These are phyloP conservation scores for Oryzaephilus surinamensis DNA, from an alignment of 1,140 invertebrate species.

Conservation along the genomic window DNA sequence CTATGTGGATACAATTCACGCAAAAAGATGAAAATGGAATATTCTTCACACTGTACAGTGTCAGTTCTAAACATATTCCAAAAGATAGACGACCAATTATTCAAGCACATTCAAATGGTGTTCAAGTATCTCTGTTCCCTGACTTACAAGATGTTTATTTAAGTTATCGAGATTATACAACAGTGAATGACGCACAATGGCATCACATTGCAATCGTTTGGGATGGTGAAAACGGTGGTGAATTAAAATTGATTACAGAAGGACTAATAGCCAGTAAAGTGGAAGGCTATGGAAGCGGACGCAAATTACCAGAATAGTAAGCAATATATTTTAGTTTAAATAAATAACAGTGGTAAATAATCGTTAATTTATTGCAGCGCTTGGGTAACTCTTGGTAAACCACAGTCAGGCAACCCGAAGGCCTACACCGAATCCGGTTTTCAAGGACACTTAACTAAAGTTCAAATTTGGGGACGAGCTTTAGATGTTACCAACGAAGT, in stretches of 20 bases:
- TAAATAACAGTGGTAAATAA: slow-evolving; percentile 7
- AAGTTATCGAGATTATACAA: slow-evolving; percentile 82
- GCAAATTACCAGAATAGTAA: slow-evolving; percentile 68
- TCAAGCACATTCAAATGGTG: slow-evolving; percentile 81
- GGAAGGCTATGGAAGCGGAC: slow-evolving; percentile 72
- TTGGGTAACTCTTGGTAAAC: slow-evolving; percentile 87
- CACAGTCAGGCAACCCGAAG: slow-evolving; percentile 59
- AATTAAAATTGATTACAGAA: slow-evolving; percentile 81
- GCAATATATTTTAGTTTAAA: slow-evolving; percentile 17
- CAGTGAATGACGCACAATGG: slow-evolving; percentile 93
- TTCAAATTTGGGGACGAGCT: slow-evolving; percentile 87
- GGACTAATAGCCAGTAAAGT: slow-evolving; percentile 84
- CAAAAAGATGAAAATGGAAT: slow-evolving; percentile 80
- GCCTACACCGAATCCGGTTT: slow-evolving; percentile 79
- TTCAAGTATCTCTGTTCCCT: slow-evolving; percentile 79
- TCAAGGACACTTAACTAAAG: slow-evolving; percentile 88
- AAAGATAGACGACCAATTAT: slow-evolving; percentile 67
- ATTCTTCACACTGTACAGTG: slow-evolving; percentile 87
- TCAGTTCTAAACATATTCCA: slow-evolving; percentile 71
- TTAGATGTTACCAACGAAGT: slow-evolving; percentile 87
- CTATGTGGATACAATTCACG: slow-evolving; percentile 93
- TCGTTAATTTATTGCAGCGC: slow-evolving; percentile 47
- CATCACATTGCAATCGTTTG: slow-evolving; percentile 91
- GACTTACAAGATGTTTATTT: slow-evolving; percentile 83
- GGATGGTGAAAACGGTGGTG: slow-evolving; percentile 75